Percentiles rank a stretch among this genome's conserved stretches.
phyloP scores from a whole-genome alignment of 1,140 invertebrate species.

The Carcinoscorpius rotundicauda region DNA sequence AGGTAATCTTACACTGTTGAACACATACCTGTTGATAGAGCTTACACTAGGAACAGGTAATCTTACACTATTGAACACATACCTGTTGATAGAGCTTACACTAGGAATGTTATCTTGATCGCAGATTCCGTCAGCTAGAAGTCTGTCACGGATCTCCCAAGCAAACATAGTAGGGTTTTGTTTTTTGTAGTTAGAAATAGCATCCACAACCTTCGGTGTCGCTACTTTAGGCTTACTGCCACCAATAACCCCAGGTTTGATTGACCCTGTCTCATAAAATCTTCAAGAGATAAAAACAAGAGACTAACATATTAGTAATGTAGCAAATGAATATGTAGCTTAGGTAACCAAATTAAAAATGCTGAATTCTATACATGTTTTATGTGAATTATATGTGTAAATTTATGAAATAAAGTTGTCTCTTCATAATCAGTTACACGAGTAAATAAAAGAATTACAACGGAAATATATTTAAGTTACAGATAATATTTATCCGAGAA shows the following conservation, averaged over 20 bases:
- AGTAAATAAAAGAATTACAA: too few relatives aligned
- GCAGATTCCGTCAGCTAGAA: conserved; percentile 92
- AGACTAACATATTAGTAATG: too few relatives aligned
- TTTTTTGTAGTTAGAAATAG: conserved; percentile 94
- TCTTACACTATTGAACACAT: conserved; percentile 32
- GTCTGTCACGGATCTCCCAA: conserved; percentile 96
- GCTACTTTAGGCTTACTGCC: conserved; percentile 99
- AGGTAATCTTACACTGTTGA: not conserved
- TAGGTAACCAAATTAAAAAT: too few relatives aligned
- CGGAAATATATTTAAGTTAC: too few relatives aligned
- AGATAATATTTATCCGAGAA: too few relatives aligned
- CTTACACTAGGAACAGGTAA: too few relatives aligned
- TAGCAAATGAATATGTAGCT: too few relatives aligned
- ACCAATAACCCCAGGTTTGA: conserved; percentile 97
- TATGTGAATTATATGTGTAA: too few relatives aligned
- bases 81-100: conserved; percentile 98
- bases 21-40: not conserved
- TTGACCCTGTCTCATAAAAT: conserved; percentile 97
- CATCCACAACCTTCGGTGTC: conserved; percentile 94
- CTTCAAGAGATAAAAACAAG: conserved; percentile 38
- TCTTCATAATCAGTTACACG: too few relatives aligned
- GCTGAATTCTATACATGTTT: too few relatives aligned
- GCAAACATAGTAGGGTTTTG: conserved; percentile 99
- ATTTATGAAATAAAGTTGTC: too few relatives aligned
- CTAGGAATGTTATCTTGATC: conserved; percentile 97